Conservation (phyloP, 2,113 vertebrate species). For the Promerops cafer region DNA sequence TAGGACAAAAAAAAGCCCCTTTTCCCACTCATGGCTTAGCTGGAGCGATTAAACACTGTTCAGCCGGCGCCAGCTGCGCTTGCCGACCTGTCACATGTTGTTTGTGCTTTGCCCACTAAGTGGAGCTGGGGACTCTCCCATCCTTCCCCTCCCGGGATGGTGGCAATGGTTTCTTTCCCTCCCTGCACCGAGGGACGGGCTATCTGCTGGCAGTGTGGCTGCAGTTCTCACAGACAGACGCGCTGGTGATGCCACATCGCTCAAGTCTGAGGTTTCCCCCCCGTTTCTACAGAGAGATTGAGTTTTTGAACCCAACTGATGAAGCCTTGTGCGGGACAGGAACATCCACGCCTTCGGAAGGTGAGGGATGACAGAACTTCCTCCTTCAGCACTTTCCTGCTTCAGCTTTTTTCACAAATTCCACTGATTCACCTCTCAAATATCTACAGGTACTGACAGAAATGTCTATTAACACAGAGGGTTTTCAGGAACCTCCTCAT, state of each 20-base stretch:
- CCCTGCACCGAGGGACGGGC: not conserved
- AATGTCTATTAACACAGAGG: not conserved
- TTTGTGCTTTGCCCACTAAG: constrained; percentile 59
- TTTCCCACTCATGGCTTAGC: not conserved
- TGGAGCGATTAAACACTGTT: rapidly evolving
- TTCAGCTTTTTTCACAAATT: not conserved
- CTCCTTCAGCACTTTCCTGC: not conserved
- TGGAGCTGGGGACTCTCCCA: constrained; percentile 36
- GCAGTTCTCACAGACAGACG: not conserved
- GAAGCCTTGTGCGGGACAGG: not conserved
- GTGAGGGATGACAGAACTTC: not conserved
- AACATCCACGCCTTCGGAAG: rapidly evolving
- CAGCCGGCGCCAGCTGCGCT: not conserved
- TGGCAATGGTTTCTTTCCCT: not conserved
- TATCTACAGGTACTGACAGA: not conserved
- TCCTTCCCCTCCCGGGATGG: not conserved
- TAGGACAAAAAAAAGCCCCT: not conserved
- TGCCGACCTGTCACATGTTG: not conserved
- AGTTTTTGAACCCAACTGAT: not conserved
- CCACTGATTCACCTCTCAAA: not conserved
- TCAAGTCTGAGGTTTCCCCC: not conserved
- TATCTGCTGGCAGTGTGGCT: not conserved
- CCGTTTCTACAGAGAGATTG: not conserved
- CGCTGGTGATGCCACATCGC: rapidly evolving
- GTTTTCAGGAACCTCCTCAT: not conserved